A percentile compares a stretch with the other conserved stretches of the same genome.
These are phyloP conservation scores for Drosophila ezoana DNA, from an alignment of 2,888 invertebrate genomes.

Conservation along the genomic window DNA sequence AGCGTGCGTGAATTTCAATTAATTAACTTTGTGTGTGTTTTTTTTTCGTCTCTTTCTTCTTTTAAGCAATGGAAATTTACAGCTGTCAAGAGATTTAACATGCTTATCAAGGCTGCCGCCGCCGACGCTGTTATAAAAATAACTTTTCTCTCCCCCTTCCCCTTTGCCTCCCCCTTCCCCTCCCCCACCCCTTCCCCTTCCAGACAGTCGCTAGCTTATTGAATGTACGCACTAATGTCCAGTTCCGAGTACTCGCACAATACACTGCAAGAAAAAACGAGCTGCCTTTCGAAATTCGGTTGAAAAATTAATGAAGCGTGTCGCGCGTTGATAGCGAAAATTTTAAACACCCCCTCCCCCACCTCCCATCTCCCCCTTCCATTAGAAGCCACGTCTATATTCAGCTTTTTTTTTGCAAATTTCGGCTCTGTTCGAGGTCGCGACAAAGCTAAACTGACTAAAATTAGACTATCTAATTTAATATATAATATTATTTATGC, in stretches of 20 bases:
- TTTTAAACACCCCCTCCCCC: too few relatives aligned
- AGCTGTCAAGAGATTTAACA: slow-evolving; percentile 54
- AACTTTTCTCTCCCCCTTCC: slow-evolving; percentile 22
- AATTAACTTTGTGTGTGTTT: slow-evolving; percentile 54
- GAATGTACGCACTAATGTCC: slow-evolving; percentile 22
- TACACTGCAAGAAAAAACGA: slow-evolving; percentile 6
- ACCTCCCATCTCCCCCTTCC: not conserved
- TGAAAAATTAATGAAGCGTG: slow-evolving; percentile 73
- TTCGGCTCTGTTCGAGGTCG: too few relatives aligned
- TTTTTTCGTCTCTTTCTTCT: not conserved
- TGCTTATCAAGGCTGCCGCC: slow-evolving; percentile 64
- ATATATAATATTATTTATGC: not conserved
- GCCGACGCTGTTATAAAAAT: slow-evolving; percentile 61
- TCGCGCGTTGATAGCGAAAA: slow-evolving; percentile 49
- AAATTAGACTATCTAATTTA: slow-evolving; percentile 14
- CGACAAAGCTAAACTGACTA: not conserved
- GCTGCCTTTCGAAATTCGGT: slow-evolving; percentile 13
- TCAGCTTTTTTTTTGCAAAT: too few relatives aligned
- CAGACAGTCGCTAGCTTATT: slow-evolving; percentile 10
- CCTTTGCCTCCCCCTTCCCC: too few relatives aligned
- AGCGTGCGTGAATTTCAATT: slow-evolving; percentile 58
- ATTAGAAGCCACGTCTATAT: too few relatives aligned
- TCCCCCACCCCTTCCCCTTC: too few relatives aligned
- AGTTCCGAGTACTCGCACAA: slow-evolving; percentile 18
- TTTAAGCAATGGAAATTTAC: slow-evolving; percentile 63